Evolutionary conservation across 2,113 vertebrate genomes (phyloP).

Genomic region (Channa argus): DNA sequence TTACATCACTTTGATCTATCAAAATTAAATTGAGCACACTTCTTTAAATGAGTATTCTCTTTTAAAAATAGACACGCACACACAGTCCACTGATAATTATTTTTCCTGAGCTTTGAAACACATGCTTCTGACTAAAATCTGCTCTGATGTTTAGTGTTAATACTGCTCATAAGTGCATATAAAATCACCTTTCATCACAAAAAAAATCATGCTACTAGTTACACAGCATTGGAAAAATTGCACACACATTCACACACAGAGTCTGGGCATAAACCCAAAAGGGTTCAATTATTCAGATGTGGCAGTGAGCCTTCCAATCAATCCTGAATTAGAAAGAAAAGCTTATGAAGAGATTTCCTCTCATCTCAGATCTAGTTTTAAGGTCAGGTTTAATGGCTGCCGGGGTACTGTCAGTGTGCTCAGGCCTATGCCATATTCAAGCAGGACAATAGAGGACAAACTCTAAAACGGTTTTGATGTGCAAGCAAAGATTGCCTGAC

Average conservation of each 20-base stretch:
- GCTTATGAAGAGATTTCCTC: conserved; percentile 39
- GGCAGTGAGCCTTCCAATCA: conserved; percentile 49
- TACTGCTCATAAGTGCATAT: background rate
- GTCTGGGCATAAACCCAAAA: conserved; percentile 16
- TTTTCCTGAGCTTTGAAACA: background rate
- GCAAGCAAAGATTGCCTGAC: conserved; percentile 42
- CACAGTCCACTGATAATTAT: background rate
- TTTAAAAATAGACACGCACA: background rate
- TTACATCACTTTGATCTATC: background rate
- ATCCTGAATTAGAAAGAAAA: conserved; percentile 70
- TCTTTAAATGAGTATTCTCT: background rate
- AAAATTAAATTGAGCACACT: background rate
- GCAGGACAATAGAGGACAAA: conserved; percentile 52
- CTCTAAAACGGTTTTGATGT: conserved; percentile 48
- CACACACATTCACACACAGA: conserved; percentile 14
- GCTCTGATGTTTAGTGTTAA: background rate
- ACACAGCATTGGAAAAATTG: background rate
- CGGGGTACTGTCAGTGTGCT: background rate
- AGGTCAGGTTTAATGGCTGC: conserved; percentile 42
- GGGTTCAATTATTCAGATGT: conserved; percentile 62
- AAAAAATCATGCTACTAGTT: background rate
- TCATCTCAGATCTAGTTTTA: conserved; percentile 53
- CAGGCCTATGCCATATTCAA: conserved; percentile 3
- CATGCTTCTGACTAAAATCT: background rate
- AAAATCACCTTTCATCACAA: background rate